These are phyloP conservation scores for Papilio gigon DNA, from an alignment of 2,888 invertebrate genomes.

Conservation along the genomic window DNA sequence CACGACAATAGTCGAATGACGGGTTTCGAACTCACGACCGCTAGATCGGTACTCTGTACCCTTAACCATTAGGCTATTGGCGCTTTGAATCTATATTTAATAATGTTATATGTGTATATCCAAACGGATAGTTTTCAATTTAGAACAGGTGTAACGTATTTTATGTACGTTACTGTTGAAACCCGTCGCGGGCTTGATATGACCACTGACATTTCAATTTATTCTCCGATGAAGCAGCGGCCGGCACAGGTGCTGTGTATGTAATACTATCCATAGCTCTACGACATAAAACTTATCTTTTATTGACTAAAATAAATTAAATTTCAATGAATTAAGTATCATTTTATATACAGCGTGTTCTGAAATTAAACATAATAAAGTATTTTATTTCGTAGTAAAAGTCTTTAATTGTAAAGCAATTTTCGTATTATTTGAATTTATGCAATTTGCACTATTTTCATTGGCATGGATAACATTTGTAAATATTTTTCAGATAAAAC, in stretches of 20 bases:
- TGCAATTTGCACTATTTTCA: no score
- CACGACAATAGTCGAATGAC: no score
- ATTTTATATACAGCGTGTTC: not conserved
- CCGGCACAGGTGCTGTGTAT: conserved; percentile 15
- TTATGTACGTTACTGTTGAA: conserved; percentile 22
- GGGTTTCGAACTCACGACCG: no score
- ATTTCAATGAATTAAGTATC: conserved; percentile 15
- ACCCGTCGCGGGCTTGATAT: conserved; percentile 7
- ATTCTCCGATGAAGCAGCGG: not conserved
- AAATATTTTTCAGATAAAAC: no score
- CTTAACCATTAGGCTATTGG: no score
- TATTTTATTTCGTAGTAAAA: not conserved
- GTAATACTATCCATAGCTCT: conserved; percentile 20
- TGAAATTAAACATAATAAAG: not conserved
- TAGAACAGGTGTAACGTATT: conserved; percentile 33
- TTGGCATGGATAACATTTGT: no score
- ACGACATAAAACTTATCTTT: conserved; percentile 27
- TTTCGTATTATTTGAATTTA: no score
- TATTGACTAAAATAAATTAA: conserved; percentile 28
- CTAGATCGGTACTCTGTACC: no score
- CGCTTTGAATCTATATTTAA: conserved; percentile 9
- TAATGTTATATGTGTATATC: conserved; percentile 24
- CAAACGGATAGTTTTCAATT: conserved; percentile 29
- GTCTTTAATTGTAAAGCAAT: no score
- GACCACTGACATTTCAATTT: conserved; percentile 32